A percentile compares a stretch with the other conserved stretches of the same genome.
Evolutionary conservation across 1,140 invertebrate genomes (phyloP).

Genomic region (Microplitis mediator): DNA sequence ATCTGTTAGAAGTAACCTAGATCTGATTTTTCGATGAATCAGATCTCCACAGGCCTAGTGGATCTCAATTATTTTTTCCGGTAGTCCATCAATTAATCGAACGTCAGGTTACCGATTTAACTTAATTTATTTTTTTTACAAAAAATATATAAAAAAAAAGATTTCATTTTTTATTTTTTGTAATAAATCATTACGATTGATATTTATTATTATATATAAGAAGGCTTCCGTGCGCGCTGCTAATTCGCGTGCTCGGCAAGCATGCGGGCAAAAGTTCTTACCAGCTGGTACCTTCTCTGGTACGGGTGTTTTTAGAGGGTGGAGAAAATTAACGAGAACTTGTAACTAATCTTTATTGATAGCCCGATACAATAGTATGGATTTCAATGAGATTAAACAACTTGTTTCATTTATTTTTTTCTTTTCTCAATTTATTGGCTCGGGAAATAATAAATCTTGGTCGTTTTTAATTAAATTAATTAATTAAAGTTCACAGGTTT

Average conservation of each 20-base stretch:
- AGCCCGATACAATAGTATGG: background rate
- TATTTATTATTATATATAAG: background rate
- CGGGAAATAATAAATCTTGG: background rate
- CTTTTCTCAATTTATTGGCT: background rate
- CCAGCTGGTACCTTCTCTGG: constrained; percentile 11
- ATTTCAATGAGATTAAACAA: background rate
- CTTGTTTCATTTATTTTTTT: background rate
- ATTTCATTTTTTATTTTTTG: background rate
- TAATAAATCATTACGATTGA: background rate
- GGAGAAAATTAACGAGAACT: background rate
- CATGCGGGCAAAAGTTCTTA: background rate
- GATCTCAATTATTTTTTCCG: too few relatives aligned
- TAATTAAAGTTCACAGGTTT: too few relatives aligned
- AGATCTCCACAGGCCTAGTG: too few relatives aligned
- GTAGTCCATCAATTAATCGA: too few relatives aligned
- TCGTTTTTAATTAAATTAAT: too few relatives aligned
- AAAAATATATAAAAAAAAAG: too few relatives aligned
- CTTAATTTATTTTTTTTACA: too few relatives aligned
- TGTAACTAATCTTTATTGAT: constrained; percentile 3
- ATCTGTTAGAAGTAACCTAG: too few relatives aligned
- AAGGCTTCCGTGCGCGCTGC: background rate
- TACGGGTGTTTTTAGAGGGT: background rate
- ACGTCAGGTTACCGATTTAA: too few relatives aligned
- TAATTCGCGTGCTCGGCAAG: background rate
- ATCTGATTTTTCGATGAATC: too few relatives aligned